phyloP scores from a whole-genome alignment of 2,797 vertebrate genomes.

The Gila robusta region DNA sequence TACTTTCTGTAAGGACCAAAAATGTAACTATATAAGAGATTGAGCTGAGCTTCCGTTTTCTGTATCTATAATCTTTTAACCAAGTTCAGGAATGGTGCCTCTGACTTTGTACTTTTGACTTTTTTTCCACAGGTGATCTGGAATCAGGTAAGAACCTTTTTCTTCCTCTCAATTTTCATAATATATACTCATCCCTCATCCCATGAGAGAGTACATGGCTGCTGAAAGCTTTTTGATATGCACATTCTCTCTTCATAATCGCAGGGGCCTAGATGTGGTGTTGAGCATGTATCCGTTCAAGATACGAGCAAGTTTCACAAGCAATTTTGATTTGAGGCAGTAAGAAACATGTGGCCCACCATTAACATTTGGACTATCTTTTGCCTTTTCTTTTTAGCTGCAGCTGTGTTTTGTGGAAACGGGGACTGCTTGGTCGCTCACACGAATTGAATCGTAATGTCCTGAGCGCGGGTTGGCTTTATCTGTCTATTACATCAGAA shows the following conservation, averaged over 20 bases:
- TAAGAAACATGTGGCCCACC: constrained; percentile 1
- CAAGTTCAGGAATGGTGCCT: constrained; percentile 24
- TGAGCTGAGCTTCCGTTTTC: constrained; percentile 4
- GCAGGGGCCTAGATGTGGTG: background rate
- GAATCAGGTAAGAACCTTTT: constrained; percentile 54
- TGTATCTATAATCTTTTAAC: constrained; percentile 21
- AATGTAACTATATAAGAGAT: constrained; percentile 10
- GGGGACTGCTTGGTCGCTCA: background rate
- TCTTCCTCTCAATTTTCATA: constrained; percentile 29
- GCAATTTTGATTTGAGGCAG: constrained; percentile 21
- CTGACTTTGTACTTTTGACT: constrained; percentile 54
- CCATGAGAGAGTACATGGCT: constrained; percentile 26
- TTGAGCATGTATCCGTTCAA: background rate
- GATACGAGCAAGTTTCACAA: constrained; percentile 3
- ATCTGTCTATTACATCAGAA: constrained; percentile 39
- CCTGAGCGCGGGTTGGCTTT: constrained; percentile 10
- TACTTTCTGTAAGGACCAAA: constrained; percentile 10
- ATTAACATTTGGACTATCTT: constrained; percentile 35
- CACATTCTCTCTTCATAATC: constrained; percentile 13
- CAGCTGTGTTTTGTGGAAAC: constrained; percentile 33
- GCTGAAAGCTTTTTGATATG: constrained; percentile 36
- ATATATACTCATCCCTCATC: constrained; percentile 34
- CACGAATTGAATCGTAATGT: constrained; percentile 48
- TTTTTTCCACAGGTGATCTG: constrained; percentile 56
- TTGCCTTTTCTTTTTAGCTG: constrained; percentile 38